Percentiles rank a stretch among this genome's conserved stretches.
phyloP scores from a whole-genome alignment of 2,113 vertebrate genomes.

The Cynocephalus volans region DNA sequence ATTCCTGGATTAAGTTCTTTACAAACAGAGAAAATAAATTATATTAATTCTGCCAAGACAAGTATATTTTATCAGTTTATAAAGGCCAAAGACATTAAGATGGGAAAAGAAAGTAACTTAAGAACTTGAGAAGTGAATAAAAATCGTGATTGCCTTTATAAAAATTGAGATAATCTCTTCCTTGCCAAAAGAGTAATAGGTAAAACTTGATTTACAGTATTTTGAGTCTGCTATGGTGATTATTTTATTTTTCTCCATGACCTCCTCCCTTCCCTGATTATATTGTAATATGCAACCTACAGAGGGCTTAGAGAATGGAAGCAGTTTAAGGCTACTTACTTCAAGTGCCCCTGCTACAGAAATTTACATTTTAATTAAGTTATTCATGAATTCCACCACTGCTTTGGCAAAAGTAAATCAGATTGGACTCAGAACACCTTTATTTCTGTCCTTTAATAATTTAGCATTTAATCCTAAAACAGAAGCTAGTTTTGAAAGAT shows the following conservation, averaged over 20 bases:
- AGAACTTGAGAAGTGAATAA: slow-evolving; percentile 29
- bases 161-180: slow-evolving; percentile 46
- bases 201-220: slow-evolving; percentile 12
- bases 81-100: background rate
- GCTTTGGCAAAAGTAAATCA: slow-evolving; percentile 29
- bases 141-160: background rate
- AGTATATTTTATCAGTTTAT: slow-evolving; percentile 30
- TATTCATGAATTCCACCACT: slow-evolving; percentile 26
- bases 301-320: background rate
- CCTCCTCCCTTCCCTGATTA: background rate
- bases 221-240: background rate
- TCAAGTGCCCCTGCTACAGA: background rate
- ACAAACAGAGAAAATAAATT: slow-evolving; percentile 30
- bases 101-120: slow-evolving; percentile 41
- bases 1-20: background rate
- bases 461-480: background rate
- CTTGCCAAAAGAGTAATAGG: background rate
- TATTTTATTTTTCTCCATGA: background rate
- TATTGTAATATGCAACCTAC: background rate
- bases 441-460: background rate
- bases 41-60: background rate
- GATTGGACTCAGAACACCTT: background rate
- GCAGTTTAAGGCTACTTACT: background rate
- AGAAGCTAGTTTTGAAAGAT: slow-evolving; percentile 52
- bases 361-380: slow-evolving; percentile 55